Evolutionary conservation across 2,797 vertebrate species (phyloP), one percentile per base, ranked within the genome.

Genomic region (Protonibea diacanthus): DNA sequence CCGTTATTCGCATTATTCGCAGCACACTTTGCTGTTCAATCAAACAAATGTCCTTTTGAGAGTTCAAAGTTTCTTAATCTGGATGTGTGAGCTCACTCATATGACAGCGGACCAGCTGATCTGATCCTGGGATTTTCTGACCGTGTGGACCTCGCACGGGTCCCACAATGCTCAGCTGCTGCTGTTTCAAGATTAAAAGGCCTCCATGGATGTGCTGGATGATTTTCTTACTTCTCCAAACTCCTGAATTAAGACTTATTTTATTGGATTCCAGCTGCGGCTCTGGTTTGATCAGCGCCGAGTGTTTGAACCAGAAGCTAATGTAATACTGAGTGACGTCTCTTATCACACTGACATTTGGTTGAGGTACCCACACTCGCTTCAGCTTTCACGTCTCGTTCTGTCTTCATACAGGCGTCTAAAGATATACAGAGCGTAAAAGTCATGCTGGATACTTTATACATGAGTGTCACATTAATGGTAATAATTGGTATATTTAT

Each of bases 301-400:
- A 77, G 64, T 55, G 44, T 83, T 60, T 74, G 76, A 77, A 55
- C 71, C 59, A 66, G 56, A 59, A 29, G 57, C 23, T 67, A 4
- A 79, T 71, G 58, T 80, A 49, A 80, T 52, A 3, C 74, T 85
- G 85, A 88, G 33, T 70, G 89, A 68, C 67, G 2, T 71, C 45
- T 80, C 71, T 64, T 83, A 86, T 88, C 86, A 66, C n/a, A 13
- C 62, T 83, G 82, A 73, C 83, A 85, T 89, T 87, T 83, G 44
- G 42, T 15, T 20, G 6, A 59, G 9, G 6, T 58, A 56, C 7
- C 67, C 27, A 58, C 14, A 3, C 21, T 25, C 10, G 20, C 60
- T 72, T 23, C 18, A n/a, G 45, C 33, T 49, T 58, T 67, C 13
- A 56, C 25, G 25, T 64, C 33, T 74, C 15, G 49, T 56, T 76